Evolutionary conservation across 2,888 invertebrate genomes (phyloP).

Genomic region (Torymus texanus): DNA sequence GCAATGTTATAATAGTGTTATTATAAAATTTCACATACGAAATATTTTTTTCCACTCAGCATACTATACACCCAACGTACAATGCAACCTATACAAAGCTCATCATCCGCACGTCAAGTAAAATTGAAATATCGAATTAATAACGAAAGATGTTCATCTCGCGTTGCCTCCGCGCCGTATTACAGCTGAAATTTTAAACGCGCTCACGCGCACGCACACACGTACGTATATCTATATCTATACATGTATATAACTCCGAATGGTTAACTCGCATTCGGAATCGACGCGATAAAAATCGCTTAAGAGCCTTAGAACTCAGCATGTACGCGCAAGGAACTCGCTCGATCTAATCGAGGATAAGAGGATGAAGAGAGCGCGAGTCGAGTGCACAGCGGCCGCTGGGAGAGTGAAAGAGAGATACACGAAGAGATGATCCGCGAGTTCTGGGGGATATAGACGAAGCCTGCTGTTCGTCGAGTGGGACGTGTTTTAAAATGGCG

Average conservation of each 20-base stretch:
- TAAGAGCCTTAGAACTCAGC: conserved; percentile 32
- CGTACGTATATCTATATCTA: conserved; percentile 3
- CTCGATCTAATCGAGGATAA: conserved; percentile 63
- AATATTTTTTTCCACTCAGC: no score
- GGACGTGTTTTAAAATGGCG: conserved; percentile 69
- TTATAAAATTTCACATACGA: no score
- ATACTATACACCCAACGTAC: no score
- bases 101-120: no score
- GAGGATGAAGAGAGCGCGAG: conserved; percentile 60
- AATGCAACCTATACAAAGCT: no score
- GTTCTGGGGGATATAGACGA: conserved; percentile 12
- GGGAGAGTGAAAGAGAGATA: neutral
- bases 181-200: no score
- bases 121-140: conserved; percentile 21
- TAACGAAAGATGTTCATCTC: neutral
- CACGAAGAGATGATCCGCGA: conserved; percentile 57
- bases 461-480: conserved; percentile 42
- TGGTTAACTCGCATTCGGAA: neutral
- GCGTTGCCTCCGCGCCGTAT: neutral
- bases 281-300: conserved; percentile 50
- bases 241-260: neutral
- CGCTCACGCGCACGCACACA: neutral
- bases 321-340: conserved; percentile 43
- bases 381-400: conserved; percentile 6
- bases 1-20: no score